These are phyloP conservation scores for Polymixis lichenea DNA, from an alignment of 2,888 invertebrate species.

Conservation along the genomic window DNA sequence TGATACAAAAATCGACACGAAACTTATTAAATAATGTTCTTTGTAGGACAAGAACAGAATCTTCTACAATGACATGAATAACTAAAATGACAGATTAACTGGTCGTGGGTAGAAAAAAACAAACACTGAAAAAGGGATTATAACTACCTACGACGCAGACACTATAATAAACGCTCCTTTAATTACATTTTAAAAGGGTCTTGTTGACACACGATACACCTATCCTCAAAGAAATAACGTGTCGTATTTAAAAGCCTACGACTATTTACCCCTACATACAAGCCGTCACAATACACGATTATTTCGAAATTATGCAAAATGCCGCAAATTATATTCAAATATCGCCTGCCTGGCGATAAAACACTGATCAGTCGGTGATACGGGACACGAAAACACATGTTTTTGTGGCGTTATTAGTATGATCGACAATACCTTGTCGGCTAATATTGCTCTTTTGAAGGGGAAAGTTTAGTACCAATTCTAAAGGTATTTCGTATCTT, in stretches of 20 bases:
- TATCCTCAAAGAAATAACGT: conserved; percentile 15
- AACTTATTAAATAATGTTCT: not conserved
- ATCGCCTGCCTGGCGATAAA: conserved; percentile 52
- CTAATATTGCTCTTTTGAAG: conserved; percentile 7
- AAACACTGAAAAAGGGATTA: not conserved
- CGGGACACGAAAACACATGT: conserved; percentile 66
- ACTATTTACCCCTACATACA: conserved; percentile 36
- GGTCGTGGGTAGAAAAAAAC: not conserved
- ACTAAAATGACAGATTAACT: not conserved
- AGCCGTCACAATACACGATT: conserved; percentile 41
- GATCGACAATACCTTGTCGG: conserved; percentile 64
- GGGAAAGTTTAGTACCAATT: not conserved
- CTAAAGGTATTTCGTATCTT: conserved; percentile 6
- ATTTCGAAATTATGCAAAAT: conserved; percentile 66
- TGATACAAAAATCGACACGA: not conserved
- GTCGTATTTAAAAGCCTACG: conserved; percentile 31
- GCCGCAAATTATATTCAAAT: conserved; percentile 65
- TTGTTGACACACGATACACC: not conserved
- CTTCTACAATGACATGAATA: not conserved
- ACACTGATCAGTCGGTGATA: conserved; percentile 60
- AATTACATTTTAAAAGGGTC: not conserved
- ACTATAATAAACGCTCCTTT: not conserved
- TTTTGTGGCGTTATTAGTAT: conserved; percentile 70
- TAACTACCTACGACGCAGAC: not conserved
- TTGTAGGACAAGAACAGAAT: not conserved